phyloP scores from a whole-genome alignment of 2,113 vertebrate species.

The Macquaria australasica region DNA sequence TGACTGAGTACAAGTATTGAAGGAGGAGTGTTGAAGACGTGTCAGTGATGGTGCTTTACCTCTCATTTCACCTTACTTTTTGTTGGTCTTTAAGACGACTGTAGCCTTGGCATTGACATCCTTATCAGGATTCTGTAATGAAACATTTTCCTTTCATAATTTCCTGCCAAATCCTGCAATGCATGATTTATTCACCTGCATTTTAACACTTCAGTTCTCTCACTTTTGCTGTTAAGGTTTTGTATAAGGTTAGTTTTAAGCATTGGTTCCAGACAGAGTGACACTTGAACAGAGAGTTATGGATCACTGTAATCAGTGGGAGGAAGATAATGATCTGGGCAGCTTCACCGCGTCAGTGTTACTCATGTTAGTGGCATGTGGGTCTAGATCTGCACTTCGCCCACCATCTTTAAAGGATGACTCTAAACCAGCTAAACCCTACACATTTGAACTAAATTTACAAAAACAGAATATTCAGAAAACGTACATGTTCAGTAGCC shows the following conservation, averaged over 20 bases:
- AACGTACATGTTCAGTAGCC: background rate
- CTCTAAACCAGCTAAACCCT: slow-evolving; percentile 2
- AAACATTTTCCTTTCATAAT: slow-evolving; percentile 57
- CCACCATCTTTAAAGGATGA: slow-evolving; percentile 33
- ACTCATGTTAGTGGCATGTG: slow-evolving; percentile 16
- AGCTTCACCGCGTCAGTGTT: slow-evolving; percentile 47
- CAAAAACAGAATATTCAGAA: background rate
- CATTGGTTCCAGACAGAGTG: slow-evolving; percentile 1
- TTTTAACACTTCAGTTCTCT: slow-evolving; percentile 61
- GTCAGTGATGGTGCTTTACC: slow-evolving; percentile 67
- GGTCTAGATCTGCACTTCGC: slow-evolving; percentile 10
- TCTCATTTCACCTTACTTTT: slow-evolving; percentile 59
- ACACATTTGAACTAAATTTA: slow-evolving; percentile 26
- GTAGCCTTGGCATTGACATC: slow-evolving; percentile 73
- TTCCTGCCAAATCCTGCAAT: slow-evolving; percentile 74
- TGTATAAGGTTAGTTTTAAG: slow-evolving; percentile 16
- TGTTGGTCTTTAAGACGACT: slow-evolving; percentile 62
- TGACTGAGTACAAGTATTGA: slow-evolving; percentile 37
- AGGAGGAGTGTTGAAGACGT: slow-evolving; percentile 43
- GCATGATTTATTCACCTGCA: slow-evolving; percentile 68
- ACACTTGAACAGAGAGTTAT: slow-evolving; percentile 9
- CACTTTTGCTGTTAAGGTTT: slow-evolving; percentile 46
- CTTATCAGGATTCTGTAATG: slow-evolving; percentile 58
- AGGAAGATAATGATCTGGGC: slow-evolving; percentile 27
- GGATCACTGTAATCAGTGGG: slow-evolving; percentile 7